Base-by-base conservation (phyloP, 2,113 vertebrate species). In the Ptyas mucosa region DNA sequence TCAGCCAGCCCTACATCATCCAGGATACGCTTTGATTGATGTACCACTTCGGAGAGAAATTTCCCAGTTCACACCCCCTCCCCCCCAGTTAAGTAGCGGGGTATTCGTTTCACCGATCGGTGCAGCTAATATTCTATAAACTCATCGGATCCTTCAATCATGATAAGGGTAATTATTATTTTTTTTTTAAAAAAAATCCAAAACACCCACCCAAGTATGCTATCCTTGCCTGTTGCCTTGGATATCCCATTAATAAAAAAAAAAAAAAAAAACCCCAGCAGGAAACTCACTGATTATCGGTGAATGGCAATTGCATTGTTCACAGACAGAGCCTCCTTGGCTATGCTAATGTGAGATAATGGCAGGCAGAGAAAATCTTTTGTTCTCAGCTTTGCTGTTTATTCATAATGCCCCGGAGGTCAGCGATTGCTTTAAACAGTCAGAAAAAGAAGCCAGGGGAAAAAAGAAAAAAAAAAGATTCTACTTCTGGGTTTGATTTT, bases 301-400 rank as follows among this genome's bases (percentile, higher is more conserved):
- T 95, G 97, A 97, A 95, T 93, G 96, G 96, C 95, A 95, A 96
- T 96, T 94, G 94, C 96, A 97, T 96, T 96, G 97, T 97, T 97
- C 97, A 96, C 96, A 96, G 94, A 95, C 96, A 95, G 96, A 95
- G 96, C 96, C 95, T 96, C 96, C 95, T 96, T 96, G 94, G 96
- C 97, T 97, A 97, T 96, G 96, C 96, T 97, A 97, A 97, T 96
- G 96, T 94, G 96, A 97, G 96, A 97, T 96, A 97, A 97, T 97
- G 97, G 97, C 96, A 96, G 96, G 95, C 96, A 96, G 96, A 96
- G 97, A 96, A 96, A 95, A 94, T 95, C 97, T 97, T 97, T 97
- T 97, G 96, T 97, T 97, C 96, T 95, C 96, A 94, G 97, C 96
- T 97, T 97, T 96, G 96, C 97, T 97, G 96, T 97, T 97, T 97